phyloP scores from a whole-genome alignment of 2,113 vertebrate genomes.

The Madoqua kirkii region DNA sequence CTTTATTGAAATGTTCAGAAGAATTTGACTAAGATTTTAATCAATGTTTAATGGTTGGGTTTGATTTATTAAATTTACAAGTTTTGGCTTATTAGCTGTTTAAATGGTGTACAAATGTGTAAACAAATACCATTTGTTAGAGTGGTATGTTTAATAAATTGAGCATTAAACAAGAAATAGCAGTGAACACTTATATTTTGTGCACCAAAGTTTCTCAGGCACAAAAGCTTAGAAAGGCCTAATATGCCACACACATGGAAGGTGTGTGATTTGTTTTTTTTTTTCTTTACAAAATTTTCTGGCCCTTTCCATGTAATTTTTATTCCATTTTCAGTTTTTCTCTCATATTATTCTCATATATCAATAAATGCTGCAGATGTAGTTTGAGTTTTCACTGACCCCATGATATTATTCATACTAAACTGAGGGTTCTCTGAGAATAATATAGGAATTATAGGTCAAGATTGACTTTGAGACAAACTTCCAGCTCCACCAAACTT shows the following conservation, averaged over 20 bases:
- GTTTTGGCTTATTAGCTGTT: constrained; percentile 48
- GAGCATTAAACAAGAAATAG: constrained; percentile 21
- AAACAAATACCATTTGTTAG: constrained; percentile 16
- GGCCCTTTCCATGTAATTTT: background rate
- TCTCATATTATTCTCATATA: background rate
- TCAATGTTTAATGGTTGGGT: constrained; percentile 32
- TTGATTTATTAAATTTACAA: constrained; percentile 18
- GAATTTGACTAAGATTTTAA: constrained; percentile 34
- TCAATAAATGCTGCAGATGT: background rate
- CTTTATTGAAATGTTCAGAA: constrained; percentile 41
- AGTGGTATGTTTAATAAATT: constrained; percentile 38
- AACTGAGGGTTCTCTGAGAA: background rate
- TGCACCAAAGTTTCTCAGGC: background rate
- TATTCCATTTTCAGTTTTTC: background rate
- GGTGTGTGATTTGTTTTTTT: background rate
- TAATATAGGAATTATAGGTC: background rate
- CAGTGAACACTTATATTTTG: background rate
- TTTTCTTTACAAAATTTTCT: background rate
- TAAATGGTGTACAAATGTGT: constrained; percentile 27
- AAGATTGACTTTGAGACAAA: background rate
- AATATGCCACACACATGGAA: background rate
- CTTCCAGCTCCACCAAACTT: background rate
- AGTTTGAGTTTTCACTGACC: background rate
- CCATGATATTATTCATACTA: background rate
- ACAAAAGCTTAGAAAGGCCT: background rate